Conservation (phyloP, 2,113 vertebrate species). For the Lagopus leucura region DNA sequence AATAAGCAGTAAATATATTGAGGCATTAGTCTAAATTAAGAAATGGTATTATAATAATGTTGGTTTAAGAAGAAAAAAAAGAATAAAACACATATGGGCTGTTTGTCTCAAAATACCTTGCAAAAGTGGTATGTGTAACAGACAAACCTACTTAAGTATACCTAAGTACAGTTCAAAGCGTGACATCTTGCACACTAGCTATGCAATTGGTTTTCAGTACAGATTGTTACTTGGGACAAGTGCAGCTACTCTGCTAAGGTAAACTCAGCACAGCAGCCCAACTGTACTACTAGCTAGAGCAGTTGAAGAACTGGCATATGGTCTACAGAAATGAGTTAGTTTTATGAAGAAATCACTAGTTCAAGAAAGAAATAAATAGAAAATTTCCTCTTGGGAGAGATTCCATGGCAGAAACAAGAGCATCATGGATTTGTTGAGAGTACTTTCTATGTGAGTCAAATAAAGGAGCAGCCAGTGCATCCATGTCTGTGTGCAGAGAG, state of each 20-base stretch:
- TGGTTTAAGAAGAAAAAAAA: not conserved
- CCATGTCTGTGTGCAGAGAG: not conserved
- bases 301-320: not conserved
- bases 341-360: not conserved
- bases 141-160: not conserved
- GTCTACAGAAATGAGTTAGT: not conserved
- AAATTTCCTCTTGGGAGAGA: not conserved
- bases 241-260: not conserved
- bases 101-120: not conserved
- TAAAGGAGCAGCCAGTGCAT: not conserved
- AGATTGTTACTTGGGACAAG: not conserved
- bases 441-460: not conserved
- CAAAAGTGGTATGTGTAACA: not conserved
- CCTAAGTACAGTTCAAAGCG: not conserved
- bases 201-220: not conserved
- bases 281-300: not conserved
- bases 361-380: not conserved
- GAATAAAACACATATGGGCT: not conserved
- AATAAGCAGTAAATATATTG: not conserved
- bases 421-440: not conserved
- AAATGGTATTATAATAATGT: not conserved
- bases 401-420: rapidly evolving
- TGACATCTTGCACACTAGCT: not conserved
- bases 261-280: not conserved
- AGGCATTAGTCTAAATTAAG: not conserved